Base-by-base conservation (phyloP, 2,888 invertebrate species). In the Drosophila koepferae region DNA sequence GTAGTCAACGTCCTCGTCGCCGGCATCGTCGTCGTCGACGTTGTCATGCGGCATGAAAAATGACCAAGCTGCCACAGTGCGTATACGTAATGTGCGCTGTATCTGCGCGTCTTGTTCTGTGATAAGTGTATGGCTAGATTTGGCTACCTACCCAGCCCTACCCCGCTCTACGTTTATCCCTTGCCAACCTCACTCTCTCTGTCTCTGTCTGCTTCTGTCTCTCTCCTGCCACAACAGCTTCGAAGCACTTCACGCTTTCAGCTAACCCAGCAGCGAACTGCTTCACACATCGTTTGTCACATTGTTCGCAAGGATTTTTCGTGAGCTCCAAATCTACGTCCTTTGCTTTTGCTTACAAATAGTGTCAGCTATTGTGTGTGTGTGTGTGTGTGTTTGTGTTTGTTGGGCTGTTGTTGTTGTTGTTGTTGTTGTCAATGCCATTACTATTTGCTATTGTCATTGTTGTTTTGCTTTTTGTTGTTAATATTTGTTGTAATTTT, bases 241-340 rank as follows among this genome's bases (percentile, higher is more conserved):
- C 34, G 53, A 49, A 69, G 63, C 77, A 80, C 85, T 82, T 82
- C 74, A 77, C 60, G 82, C 81, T 81, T 70, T 74, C 77, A 75
- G 77, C 77, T 61, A 61, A 65, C 58, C 63, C 53, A 51, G 40
- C 71, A 65, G 75, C 73, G 83, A 86, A 74, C 82, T 80, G 82
- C 80, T 86, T 86, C 86, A 86, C 86, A 86, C 86, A 86, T 86
- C 86, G 86, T 86, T 86, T 88, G 89, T 86, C 86, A 88, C 89
- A 89, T 86, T 88, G 86, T 88, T 86, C 72, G 73, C 78, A 46
- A 62, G 81, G 81, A 76, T 72, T 76, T 73, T 69, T 72, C 63
- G 66, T 74, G 78, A 77, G 77, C 77, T 77, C 72, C 59, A 78
- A 77, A 77, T 77, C 75, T 72, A 67, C 64, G 72, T 71, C 63